phyloP scores from a whole-genome alignment of 1,140 invertebrate species.

The Bombus cullumanus region DNA sequence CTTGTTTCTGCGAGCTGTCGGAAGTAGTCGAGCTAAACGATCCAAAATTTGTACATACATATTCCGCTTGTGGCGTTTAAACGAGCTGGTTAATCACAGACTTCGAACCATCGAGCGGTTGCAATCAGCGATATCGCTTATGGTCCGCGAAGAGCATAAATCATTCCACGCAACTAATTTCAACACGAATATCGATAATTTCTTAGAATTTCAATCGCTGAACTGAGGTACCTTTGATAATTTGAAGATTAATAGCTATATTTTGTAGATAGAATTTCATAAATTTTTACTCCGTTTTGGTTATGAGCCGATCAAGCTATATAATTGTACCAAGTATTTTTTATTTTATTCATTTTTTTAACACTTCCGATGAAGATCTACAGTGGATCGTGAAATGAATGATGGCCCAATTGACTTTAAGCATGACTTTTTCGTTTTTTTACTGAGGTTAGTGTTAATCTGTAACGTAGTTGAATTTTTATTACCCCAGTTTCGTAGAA shows the following conservation, averaged over 20 bases:
- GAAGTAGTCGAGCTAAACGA: slow-evolving; percentile 14
- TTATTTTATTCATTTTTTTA: background rate
- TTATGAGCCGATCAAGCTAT: background rate
- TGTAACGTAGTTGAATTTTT: too few species aligned
- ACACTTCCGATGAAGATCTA: background rate
- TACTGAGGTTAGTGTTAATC: too few species aligned
- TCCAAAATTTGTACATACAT: slow-evolving; percentile 20
- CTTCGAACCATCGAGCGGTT: background rate
- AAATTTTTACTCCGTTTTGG: background rate
- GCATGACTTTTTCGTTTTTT: too few species aligned
- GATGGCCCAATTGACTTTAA: too few species aligned
- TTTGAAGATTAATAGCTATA: background rate
- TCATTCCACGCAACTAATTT: background rate
- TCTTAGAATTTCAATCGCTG: background rate
- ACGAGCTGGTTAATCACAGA: slow-evolving; percentile 38
- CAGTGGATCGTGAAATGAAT: too few species aligned
- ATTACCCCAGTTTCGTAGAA: too few species aligned
- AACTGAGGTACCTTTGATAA: background rate
- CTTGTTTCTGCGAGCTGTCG: background rate
- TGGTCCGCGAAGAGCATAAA: background rate
- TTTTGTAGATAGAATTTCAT: background rate
- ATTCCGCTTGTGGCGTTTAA: slow-evolving; percentile 7
- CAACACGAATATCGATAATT: background rate
- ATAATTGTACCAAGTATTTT: background rate
- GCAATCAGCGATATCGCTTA: slow-evolving; percentile 31